Evolutionary conservation across 2,888 invertebrate genomes (phyloP).

Genomic region (Cinara cedri): DNA sequence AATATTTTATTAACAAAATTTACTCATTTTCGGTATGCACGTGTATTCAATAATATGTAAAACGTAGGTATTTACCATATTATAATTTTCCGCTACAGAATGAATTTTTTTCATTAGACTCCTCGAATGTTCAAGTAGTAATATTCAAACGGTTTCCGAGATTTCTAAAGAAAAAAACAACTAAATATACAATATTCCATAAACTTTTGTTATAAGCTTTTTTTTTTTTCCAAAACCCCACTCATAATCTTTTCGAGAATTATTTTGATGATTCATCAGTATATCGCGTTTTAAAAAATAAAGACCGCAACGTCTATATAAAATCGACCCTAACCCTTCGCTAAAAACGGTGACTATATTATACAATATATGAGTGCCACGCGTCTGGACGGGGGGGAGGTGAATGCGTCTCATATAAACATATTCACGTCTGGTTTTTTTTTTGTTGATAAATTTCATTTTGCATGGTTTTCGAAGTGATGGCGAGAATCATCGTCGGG

Average conservation of each 20-base stretch:
- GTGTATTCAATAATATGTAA: too few species aligned
- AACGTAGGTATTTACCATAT: too few species aligned
- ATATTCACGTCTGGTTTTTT: neutral
- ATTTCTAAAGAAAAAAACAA: neutral
- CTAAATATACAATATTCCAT: neutral
- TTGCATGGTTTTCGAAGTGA: neutral
- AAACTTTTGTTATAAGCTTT: neutral
- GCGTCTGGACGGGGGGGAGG: neutral
- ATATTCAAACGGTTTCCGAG: conserved; percentile 1
- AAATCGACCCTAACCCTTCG: neutral
- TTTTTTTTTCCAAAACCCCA: conserved; percentile 7
- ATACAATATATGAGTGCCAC: neutral
- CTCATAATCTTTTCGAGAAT: neutral
- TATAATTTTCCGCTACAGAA: neutral
- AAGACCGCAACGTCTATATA: neutral
- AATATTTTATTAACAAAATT: too few species aligned
- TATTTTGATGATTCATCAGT: neutral
- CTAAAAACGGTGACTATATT: neutral
- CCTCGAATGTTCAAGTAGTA: too few species aligned
- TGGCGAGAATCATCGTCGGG: too few species aligned
- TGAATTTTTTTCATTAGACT: neutral
- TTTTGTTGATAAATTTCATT: neutral
- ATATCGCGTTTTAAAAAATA: neutral
- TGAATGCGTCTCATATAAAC: too few species aligned
- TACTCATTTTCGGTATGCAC: too few species aligned